A percentile compares a stretch with the other conserved stretches of the same genome.
These are phyloP conservation scores for Tringa solitaria DNA, from an alignment of 2,113 vertebrate species.

Conservation along the genomic window DNA sequence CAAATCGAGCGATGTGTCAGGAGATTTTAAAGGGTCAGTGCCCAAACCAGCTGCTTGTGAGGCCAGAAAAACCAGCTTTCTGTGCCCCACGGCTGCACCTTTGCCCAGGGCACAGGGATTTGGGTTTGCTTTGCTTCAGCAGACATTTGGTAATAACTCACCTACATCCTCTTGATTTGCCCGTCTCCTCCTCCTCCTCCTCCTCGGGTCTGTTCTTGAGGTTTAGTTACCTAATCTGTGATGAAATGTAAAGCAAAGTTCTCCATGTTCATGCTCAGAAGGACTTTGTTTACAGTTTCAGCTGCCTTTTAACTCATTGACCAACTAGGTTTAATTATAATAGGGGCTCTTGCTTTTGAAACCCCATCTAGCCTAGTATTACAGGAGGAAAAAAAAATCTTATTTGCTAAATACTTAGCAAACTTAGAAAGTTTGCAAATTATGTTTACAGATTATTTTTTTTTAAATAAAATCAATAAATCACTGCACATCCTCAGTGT, in stretches of 20 bases:
- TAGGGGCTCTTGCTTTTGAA: neutral
- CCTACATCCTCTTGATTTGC: neutral
- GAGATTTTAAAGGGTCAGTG: neutral
- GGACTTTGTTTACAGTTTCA: neutral
- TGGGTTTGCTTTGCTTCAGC: neutral
- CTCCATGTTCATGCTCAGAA: neutral
- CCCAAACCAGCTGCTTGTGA: neutral
- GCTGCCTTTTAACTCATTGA: neutral
- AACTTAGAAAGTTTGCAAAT: neutral
- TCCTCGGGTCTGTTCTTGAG: neutral
- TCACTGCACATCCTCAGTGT: accelerated
- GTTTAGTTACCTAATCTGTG: constrained; percentile 37
- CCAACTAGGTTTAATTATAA: neutral
- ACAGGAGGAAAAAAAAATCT: neutral
- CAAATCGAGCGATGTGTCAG: neutral
- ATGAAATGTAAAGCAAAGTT: constrained; percentile 17
- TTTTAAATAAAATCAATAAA: neutral
- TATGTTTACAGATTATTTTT: neutral
- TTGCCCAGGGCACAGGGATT: neutral
- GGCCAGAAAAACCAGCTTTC: neutral
- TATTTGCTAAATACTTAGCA: neutral
- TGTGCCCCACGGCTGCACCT: neutral
- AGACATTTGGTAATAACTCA: neutral
- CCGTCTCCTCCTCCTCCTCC: neutral
- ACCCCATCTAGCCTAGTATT: neutral